Percentiles rank a stretch among this genome's conserved stretches.
phyloP scores from a whole-genome alignment of 2,888 invertebrate genomes.

The Acleris holmiana region DNA sequence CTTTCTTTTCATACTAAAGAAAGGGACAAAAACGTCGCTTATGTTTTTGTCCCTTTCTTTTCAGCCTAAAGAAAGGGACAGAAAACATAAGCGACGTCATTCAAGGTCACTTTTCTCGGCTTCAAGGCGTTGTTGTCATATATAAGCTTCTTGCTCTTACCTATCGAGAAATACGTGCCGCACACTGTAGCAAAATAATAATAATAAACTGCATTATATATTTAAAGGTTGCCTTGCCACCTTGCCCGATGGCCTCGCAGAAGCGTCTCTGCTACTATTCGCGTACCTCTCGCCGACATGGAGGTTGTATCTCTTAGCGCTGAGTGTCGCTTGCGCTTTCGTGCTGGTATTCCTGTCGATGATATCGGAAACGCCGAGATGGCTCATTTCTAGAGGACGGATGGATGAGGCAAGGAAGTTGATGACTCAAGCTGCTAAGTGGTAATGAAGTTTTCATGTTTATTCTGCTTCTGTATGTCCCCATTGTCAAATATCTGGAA shows the following conservation, averaged over 20 bases:
- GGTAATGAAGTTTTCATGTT: slow-evolving; percentile 47
- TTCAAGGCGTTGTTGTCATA: too few species aligned
- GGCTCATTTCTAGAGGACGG: slow-evolving; percentile 59
- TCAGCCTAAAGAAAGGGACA: too few species aligned
- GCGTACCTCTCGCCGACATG: slow-evolving; percentile 57
- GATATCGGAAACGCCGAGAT: slow-evolving; percentile 65
- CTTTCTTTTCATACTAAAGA: too few species aligned
- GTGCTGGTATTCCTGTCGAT: slow-evolving; percentile 50
- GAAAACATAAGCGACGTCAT: too few species aligned
- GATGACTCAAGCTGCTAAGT: slow-evolving; percentile 57
- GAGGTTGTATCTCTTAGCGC: slow-evolving; percentile 51
- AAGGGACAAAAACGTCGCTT: too few species aligned
- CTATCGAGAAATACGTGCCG: too few species aligned
- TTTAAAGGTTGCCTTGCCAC: slow-evolving; percentile 44
- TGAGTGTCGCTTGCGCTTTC: slow-evolving; percentile 46
- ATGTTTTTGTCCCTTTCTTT: too few species aligned
- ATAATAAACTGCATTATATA: neutral
- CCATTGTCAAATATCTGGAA: too few species aligned
- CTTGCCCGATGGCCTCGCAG: slow-evolving; percentile 52
- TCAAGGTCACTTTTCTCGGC: too few species aligned
- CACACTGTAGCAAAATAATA: too few species aligned
- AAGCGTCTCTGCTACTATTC: slow-evolving; percentile 50
- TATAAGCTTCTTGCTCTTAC: too few species aligned
- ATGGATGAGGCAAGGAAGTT: slow-evolving; percentile 50
- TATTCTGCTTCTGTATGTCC: too few species aligned